Evolutionary conservation across 2,113 vertebrate genomes (phyloP).

Genomic region (Diadophis punctatus): DNA sequence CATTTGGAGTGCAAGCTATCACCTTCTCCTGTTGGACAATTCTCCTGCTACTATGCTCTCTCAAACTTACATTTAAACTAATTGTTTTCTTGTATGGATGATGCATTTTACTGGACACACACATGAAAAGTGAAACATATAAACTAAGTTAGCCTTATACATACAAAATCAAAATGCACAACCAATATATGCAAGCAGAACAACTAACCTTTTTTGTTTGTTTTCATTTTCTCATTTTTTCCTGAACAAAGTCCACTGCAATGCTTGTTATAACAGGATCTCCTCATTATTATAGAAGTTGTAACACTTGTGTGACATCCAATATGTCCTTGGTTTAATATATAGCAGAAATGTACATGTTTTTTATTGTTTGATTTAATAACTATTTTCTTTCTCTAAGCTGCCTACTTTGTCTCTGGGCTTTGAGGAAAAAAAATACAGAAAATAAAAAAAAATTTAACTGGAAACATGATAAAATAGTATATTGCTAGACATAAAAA

Average conservation of each 20-base stretch:
- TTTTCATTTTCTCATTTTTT: background rate
- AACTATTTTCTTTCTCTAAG: background rate
- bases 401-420: background rate
- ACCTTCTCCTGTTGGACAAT: background rate
- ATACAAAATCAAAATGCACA: background rate
- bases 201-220: background rate
- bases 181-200: background rate
- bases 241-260: background rate
- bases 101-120: background rate
- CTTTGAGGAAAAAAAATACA: background rate
- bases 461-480: background rate
- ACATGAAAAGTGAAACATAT: background rate
- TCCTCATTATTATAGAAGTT: background rate
- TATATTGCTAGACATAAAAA: background rate
- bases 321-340: background rate
- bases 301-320: background rate
- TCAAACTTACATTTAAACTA: background rate
- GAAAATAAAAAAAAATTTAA: background rate
- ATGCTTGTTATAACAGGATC: background rate
- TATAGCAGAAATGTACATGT: background rate
- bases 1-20: background rate
- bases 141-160: background rate
- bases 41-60: background rate
- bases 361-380: background rate
- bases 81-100: background rate